Percentiles rank a stretch among this genome's conserved stretches.
These are phyloP conservation scores for Onthophagus taurus DNA, from an alignment of 1,140 invertebrate species.

Conservation along the genomic window DNA sequence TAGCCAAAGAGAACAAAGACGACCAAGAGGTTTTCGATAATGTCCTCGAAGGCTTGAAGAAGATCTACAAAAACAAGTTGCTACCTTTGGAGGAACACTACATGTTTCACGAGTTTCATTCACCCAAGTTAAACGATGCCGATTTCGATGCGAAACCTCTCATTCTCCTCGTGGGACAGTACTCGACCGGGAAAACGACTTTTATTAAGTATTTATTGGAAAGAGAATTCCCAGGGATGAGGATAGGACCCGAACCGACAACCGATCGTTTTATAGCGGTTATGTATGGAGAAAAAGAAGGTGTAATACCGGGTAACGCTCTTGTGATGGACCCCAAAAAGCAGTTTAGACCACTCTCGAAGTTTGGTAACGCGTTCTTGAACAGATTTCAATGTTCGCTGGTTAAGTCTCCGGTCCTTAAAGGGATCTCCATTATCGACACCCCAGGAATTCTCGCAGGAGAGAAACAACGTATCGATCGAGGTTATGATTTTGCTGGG, in stretches of 20 bases:
- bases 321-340: constrained; percentile 64
- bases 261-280: constrained; percentile 66
- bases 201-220: constrained; percentile 59
- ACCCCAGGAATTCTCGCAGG: constrained; percentile 63
- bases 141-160: constrained; percentile 71
- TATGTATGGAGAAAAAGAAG: constrained; percentile 53
- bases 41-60: constrained; percentile 46
- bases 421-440: constrained; percentile 67
- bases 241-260: constrained; percentile 55
- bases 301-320: constrained; percentile 63
- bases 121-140: constrained; percentile 57
- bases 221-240: constrained; percentile 55
- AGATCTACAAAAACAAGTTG: constrained; percentile 54
- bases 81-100: constrained; percentile 60
- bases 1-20: constrained; percentile 37
- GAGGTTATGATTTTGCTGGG: constrained; percentile 68
- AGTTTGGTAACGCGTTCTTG: constrained; percentile 64
- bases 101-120: constrained; percentile 67
- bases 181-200: constrained; percentile 69
- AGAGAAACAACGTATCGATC: constrained; percentile 63
- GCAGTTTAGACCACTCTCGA: constrained; percentile 54
- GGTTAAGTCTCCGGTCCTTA: constrained; percentile 52
- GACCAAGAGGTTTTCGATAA: constrained; percentile 43
- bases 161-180: constrained; percentile 64
- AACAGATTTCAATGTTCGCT: constrained; percentile 66